phyloP scores from a whole-genome alignment of 2,797 vertebrate genomes.

The Vultur gryphus region DNA sequence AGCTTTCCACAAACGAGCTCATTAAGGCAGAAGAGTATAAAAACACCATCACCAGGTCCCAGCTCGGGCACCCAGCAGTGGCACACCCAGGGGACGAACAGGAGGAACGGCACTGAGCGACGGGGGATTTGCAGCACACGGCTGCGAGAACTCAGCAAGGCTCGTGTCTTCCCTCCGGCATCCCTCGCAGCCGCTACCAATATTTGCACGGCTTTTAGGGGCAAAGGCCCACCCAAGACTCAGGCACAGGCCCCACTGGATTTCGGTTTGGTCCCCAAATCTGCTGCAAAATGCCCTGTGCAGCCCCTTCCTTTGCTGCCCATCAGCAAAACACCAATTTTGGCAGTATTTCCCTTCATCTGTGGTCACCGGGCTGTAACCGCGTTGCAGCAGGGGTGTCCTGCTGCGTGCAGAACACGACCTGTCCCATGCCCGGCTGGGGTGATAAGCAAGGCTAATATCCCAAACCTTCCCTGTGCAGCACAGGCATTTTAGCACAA shows the following conservation, averaged over 20 bases:
- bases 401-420: not conserved
- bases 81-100: not conserved
- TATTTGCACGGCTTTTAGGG: not conserved
- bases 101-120: not conserved
- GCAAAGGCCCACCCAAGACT: not conserved
- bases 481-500: not conserved
- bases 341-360: not conserved
- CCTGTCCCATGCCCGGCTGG: fast-evolving
- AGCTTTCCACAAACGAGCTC: not conserved
- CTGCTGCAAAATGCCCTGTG: not conserved
- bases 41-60: not conserved
- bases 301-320: not conserved
- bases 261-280: not conserved
- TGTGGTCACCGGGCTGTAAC: not conserved
- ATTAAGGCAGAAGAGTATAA: not conserved
- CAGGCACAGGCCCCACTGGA: fast-evolving
- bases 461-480: not conserved
- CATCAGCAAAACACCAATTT: not conserved
- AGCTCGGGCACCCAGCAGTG: not conserved
- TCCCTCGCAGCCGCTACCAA: fast-evolving
- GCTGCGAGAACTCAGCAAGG: not conserved
- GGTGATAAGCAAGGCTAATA: fast-evolving
- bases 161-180: not conserved
- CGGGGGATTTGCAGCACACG: not conserved
- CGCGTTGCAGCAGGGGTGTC: not conserved